Base-by-base conservation (phyloP, 2,888 invertebrate species). In the Leptura quadrifasciata region DNA sequence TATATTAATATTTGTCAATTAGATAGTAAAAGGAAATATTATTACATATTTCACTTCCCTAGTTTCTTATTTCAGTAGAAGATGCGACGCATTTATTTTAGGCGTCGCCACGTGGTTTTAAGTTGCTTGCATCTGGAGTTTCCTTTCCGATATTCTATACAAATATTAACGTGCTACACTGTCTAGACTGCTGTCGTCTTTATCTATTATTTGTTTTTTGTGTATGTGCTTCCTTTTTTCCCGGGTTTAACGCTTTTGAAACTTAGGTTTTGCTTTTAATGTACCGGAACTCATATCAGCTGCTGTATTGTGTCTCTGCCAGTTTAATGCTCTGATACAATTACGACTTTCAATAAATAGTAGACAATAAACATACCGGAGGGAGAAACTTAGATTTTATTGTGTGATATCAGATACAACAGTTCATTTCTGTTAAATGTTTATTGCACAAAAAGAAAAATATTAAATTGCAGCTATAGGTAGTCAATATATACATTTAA, bases 281-380 rank as follows among this genome's bases (percentile, higher is more conserved):
- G 64, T 64, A 75, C 74, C 74, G 78, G 78, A 78, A 78, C 76
- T 72, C 72, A 69, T 65, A 76, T 78, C 76, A 76, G 74, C 76
- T 76, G 76, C 72, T 72, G n/a, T 67, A 27, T 57, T 74, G 61
- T 69, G 58, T 64, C 72, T 72, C 58, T 72, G 55, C 39, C 52
- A 35, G 60, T 72, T 35, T 63, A 21, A 64, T 58, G 27, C 24
- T 21, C 27, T 72, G 65, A 65, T 58, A 52, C 24, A 61, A 57
- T 39, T 70, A 47, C 52, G 21, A 47, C 24, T 65, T 65, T 52
- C 39, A 35, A 58, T 69, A 58, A 47, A 69, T 35, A 20, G 35
- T 39, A n/a, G 3, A 47, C 47, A 27, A 27, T 60, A 31, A 31
- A 60, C 15, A 60, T 27, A 5, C 47, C 15, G 3, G 3, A 4